phyloP scores from a whole-genome alignment of 1,140 invertebrate species.

The Hesperophylax magnus region DNA sequence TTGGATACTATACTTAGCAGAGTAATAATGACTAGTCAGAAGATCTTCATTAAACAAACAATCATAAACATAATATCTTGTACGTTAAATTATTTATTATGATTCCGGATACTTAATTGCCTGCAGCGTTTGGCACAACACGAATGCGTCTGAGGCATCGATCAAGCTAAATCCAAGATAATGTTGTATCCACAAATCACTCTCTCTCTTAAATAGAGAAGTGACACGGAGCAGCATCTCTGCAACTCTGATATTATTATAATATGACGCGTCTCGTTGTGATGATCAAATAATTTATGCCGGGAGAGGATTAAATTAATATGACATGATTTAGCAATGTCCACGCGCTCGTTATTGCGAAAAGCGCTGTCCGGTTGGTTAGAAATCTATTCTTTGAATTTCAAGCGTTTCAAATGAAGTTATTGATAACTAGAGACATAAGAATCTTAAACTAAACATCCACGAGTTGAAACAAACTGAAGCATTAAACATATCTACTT shows the following conservation, averaged over 20 bases:
- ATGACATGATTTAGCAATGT: not conserved
- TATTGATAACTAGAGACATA: no score
- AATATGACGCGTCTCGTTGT: not conserved
- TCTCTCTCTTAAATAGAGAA: slow-evolving; percentile 3
- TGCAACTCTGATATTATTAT: not conserved
- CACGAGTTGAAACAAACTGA: no score
- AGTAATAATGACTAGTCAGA: no score
- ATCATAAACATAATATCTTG: not conserved
- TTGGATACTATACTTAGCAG: no score
- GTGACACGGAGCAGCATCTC: not conserved
- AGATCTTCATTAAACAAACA: not conserved
- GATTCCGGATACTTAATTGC: not conserved
- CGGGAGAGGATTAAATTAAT: not conserved
- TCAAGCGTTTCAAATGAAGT: no score
- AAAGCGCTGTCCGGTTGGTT: no score
- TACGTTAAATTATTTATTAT: not conserved
- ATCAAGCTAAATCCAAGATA: slow-evolving; percentile 10
- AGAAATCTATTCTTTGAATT: no score
- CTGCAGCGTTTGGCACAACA: not conserved
- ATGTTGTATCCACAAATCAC: slow-evolving; percentile 11
- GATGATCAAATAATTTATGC: slow-evolving; percentile 1
- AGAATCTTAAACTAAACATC: no score
- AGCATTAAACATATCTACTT: no score
- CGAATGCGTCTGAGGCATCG: not conserved
- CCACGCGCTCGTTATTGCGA: no score